phyloP scores from a whole-genome alignment of 2,888 invertebrate species.

The Drosophila subquinaria region DNA sequence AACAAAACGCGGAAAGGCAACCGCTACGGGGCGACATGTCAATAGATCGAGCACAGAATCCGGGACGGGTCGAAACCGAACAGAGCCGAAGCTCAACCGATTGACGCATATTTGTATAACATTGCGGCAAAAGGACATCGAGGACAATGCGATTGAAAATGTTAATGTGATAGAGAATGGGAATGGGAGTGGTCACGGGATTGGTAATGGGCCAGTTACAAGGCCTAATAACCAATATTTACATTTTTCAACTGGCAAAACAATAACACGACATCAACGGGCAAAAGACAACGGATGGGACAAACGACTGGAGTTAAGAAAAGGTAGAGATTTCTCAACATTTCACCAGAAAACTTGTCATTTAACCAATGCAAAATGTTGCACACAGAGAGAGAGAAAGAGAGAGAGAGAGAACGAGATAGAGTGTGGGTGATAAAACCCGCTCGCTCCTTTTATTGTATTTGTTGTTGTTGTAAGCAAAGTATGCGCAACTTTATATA shows the following conservation, averaged over 20 bases:
- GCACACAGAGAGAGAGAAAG: neutral
- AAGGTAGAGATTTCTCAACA: constrained; percentile 14
- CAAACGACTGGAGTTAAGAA: constrained; percentile 51
- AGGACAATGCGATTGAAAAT: constrained; percentile 25
- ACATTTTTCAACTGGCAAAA: constrained; percentile 41
- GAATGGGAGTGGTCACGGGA: neutral
- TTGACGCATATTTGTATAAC: constrained; percentile 73
- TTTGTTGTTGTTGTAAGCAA: constrained; percentile 16
- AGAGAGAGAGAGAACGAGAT: neutral
- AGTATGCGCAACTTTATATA: constrained; percentile 66
- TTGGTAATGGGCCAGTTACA: constrained; percentile 15
- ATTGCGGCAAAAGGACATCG: constrained; percentile 70
- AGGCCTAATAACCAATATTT: constrained; percentile 62
- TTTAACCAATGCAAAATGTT: constrained; percentile 25
- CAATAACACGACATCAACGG: constrained; percentile 29
- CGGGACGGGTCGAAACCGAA: constrained; percentile 2
- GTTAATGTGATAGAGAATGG: constrained; percentile 8
- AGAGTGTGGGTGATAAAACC: constrained; percentile 42
- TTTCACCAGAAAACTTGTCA: constrained; percentile 44
- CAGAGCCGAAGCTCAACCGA: constrained; percentile 42
- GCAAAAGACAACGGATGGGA: constrained; percentile 17
- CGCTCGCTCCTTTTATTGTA: constrained; percentile 49
- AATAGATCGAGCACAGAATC: constrained; percentile 26
- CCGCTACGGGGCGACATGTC: constrained; percentile 45
- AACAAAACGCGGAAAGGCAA: constrained; percentile 44